These are phyloP conservation scores for Hanleya hanleyi DNA, from an alignment of 2,888 invertebrate species.

Conservation along the genomic window DNA sequence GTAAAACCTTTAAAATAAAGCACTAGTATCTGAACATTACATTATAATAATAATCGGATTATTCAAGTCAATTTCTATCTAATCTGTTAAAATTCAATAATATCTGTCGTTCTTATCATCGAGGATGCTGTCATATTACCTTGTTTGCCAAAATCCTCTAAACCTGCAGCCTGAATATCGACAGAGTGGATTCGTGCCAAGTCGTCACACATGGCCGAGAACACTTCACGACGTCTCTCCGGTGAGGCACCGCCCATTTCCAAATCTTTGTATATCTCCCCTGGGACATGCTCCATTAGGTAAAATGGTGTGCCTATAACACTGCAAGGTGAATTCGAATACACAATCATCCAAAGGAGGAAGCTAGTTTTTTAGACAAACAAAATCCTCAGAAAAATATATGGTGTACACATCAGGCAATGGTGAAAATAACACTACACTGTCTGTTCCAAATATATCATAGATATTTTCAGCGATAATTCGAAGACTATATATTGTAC, in stretches of 20 bases:
- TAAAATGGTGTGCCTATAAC: slow-evolving; percentile 74
- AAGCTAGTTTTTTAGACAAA: not conserved
- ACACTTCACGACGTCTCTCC: slow-evolving; percentile 63
- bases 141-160: slow-evolving; percentile 72
- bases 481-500: too few relatives aligned
- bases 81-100: too few relatives aligned
- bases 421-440: not conserved
- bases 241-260: slow-evolving; percentile 58
- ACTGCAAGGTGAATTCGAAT: slow-evolving; percentile 49
- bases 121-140: too few relatives aligned
- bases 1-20: too few relatives aligned
- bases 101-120: too few relatives aligned
- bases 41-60: too few relatives aligned
- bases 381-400: not conserved
- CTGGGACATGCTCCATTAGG: slow-evolving; percentile 73
- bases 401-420: not conserved
- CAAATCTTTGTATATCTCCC: slow-evolving; percentile 71
- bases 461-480: too few relatives aligned
- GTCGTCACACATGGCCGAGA: slow-evolving; percentile 60
- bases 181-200: slow-evolving; percentile 72
- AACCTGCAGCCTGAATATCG: slow-evolving; percentile 64
- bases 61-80: too few relatives aligned
- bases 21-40: too few relatives aligned
- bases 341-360: not conserved
- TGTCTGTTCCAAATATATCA: not conserved